These are phyloP conservation scores for Cabera pusaria DNA, from an alignment of 2,888 invertebrate species.

Conservation along the genomic window DNA sequence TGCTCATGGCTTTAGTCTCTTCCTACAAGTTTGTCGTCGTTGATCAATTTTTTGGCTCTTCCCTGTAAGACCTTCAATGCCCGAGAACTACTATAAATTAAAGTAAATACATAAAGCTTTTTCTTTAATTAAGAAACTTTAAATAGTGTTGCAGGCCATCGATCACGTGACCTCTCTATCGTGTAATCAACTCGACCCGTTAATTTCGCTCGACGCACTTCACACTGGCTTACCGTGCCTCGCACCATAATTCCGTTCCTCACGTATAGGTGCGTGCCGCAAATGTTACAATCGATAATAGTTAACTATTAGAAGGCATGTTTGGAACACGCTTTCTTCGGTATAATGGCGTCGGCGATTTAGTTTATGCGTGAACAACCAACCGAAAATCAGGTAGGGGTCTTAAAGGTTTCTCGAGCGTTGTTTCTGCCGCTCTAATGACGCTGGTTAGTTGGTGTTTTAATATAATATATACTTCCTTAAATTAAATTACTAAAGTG, in stretches of 20 bases:
- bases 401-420: no score
- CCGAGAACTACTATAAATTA: no score
- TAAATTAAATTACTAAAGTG: no score
- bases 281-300: slow-evolving; percentile 47
- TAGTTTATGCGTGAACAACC: slow-evolving; percentile 13
- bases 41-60: no score
- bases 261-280: slow-evolving; percentile 45
- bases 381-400: slow-evolving; percentile 1
- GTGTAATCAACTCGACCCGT: slow-evolving; percentile 35
- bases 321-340: slow-evolving; percentile 21
- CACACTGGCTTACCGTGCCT: slow-evolving; percentile 41
- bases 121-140: no score
- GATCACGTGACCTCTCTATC: slow-evolving; percentile 26
- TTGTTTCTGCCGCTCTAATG: no score
- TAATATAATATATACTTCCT: no score
- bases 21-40: no score
- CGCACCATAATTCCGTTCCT: slow-evolving; percentile 39
- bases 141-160: slow-evolving; percentile 10
- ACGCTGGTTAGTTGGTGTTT: no score
- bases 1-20: no score
- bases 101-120: no score
- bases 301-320: slow-evolving; percentile 35
- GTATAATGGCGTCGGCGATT: slow-evolving; percentile 20
- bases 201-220: slow-evolving; percentile 41
- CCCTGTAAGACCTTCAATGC: no score